Conservation (phyloP, 1,140 invertebrate genomes). For the Ceratina calcarata region DNA sequence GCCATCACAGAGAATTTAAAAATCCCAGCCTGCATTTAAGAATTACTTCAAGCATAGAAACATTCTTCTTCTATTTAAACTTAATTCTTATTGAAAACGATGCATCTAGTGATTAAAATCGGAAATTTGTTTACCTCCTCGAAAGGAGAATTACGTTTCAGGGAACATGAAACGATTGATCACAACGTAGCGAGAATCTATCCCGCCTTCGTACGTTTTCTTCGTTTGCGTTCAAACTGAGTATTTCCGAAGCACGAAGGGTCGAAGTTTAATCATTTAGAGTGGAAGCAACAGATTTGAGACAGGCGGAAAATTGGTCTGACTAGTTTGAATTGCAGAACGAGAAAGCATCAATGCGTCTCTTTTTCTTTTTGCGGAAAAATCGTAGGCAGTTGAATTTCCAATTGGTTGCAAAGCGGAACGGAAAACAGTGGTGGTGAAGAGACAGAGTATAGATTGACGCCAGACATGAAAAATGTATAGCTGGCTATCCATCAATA, state of each 20-base stretch:
- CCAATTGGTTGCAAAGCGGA: constrained; percentile 22
- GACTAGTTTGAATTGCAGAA: constrained; percentile 36
- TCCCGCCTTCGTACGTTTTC: background rate
- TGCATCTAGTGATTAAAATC: too few relatives aligned
- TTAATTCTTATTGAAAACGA: too few relatives aligned
- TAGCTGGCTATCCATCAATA: constrained; percentile 39
- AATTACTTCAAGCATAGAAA: background rate
- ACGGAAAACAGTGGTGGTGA: background rate
- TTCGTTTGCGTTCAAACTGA: background rate
- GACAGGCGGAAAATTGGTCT: background rate
- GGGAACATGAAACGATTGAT: background rate
- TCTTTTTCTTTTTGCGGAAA: constrained; percentile 17
- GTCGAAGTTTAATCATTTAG: constrained; percentile 27
- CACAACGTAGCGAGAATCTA: background rate
- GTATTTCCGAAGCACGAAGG: background rate
- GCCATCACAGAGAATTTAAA: too few relatives aligned
- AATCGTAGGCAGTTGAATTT: constrained; percentile 55
- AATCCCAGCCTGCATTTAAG: background rate
- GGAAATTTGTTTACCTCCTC: too few relatives aligned
- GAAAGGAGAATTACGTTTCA: too few relatives aligned
- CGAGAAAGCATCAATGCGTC: background rate
- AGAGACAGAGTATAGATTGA: constrained; percentile 7
- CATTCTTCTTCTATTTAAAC: background rate
- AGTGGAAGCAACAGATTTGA: constrained; percentile 38
- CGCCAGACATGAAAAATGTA: constrained; percentile 53